Conservation (phyloP, 2,797 vertebrate genomes). For the Psittacula derbiana region DNA sequence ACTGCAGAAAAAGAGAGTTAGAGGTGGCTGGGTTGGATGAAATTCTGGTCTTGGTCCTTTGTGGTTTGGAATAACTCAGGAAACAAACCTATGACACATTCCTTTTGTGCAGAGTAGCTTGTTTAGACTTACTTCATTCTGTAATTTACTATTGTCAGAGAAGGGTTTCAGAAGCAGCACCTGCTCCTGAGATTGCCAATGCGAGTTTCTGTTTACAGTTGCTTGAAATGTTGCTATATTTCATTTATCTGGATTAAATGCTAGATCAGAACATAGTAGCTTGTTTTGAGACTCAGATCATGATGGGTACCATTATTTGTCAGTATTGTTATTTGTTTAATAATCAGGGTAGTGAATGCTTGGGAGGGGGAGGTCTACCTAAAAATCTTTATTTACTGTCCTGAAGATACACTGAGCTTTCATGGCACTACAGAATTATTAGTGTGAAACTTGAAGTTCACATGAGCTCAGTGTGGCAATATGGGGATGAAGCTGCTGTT, state of each 20-base stretch:
- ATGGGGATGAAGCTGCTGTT: neutral
- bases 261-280: neutral
- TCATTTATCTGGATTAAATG: neutral
- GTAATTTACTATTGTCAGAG: neutral
- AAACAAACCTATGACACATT: neutral
- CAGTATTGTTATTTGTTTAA: neutral
- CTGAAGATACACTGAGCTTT: neutral
- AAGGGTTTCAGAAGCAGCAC: neutral
- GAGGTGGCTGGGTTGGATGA: neutral
- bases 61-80: neutral
- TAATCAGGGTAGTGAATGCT: neutral
- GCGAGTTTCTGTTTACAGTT: neutral
- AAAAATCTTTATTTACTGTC: neutral
- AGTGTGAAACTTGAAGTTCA: neutral
- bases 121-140: neutral
- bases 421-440: neutral
- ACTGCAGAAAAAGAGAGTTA: slow-evolving; percentile 40
- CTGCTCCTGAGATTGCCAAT: neutral
- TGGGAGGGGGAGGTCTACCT: neutral
- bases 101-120: neutral
- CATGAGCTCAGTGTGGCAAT: accelerated
- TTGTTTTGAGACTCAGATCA: neutral
- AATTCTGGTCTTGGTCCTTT: neutral
- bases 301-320: neutral
- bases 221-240: neutral